Evolutionary conservation across 2,888 invertebrate genomes (phyloP).

Genomic region (Cancer borealis): DNA sequence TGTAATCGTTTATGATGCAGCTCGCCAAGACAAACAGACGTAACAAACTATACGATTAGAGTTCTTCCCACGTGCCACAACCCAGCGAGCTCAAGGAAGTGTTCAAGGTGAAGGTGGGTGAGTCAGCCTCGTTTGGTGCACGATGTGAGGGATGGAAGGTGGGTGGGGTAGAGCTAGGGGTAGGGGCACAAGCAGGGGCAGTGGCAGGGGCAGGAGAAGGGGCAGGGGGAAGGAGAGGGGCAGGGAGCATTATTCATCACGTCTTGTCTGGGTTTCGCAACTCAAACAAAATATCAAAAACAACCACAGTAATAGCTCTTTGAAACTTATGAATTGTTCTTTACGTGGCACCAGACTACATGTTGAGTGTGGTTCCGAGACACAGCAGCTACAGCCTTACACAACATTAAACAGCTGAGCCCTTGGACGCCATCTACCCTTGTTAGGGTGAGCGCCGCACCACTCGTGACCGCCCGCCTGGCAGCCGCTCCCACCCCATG

Average conservation of each 20-base stretch:
- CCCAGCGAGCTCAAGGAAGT: background rate
- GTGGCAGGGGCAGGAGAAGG: background rate
- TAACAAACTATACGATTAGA: background rate
- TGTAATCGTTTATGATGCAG: background rate
- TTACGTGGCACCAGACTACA: background rate
- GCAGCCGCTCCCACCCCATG: conserved; percentile 21
- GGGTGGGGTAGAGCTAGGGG: background rate
- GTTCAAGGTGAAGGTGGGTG: background rate
- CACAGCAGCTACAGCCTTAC: background rate
- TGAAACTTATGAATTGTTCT: background rate
- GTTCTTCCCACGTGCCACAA: background rate
- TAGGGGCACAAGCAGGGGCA: no score
- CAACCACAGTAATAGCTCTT: background rate
- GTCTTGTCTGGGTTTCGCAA: background rate
- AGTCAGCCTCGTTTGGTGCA: conserved; percentile 6
- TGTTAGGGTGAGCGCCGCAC: background rate
- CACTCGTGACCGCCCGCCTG: background rate
- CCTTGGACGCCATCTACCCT: background rate
- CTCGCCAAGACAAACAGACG: background rate
- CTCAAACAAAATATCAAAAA: background rate
- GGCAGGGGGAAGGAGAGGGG: background rate
- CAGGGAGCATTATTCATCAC: background rate
- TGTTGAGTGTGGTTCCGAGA: background rate
- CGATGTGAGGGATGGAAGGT: background rate
- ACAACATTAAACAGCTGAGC: conserved; percentile 1